A percentile compares a stretch with the other conserved stretches of the same genome.
phyloP scores from a whole-genome alignment of 2,797 vertebrate species.

The Gobio occitaniae region DNA sequence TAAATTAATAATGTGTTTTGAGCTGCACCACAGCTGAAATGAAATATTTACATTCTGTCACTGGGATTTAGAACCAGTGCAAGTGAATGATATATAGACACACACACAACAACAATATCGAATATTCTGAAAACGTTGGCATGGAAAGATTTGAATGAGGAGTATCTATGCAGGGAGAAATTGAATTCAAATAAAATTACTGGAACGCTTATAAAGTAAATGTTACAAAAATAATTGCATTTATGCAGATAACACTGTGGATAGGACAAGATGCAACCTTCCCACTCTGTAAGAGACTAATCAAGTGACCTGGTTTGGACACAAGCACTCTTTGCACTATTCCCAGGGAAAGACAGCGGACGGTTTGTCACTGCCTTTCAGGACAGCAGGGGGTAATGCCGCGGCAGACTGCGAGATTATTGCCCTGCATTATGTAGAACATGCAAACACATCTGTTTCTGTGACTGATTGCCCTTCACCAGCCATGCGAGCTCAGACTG shows the following conservation, averaged over 20 bases:
- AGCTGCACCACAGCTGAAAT: conserved; percentile 74
- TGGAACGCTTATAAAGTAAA: not conserved
- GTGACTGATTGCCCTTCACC: conserved; percentile 61
- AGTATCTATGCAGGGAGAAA: not conserved
- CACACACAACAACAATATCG: conserved; percentile 42
- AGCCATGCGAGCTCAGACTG: conserved; percentile 37
- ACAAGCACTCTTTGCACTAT: conserved; percentile 45
- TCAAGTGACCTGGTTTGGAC: conserved; percentile 47
- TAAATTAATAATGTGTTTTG: conserved; percentile 82
- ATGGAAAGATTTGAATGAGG: not conserved
- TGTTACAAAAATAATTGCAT: not conserved
- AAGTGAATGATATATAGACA: conserved; percentile 55
- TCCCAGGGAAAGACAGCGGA: conserved; percentile 39
- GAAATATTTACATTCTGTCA: conserved; percentile 82
- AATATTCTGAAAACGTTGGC: not conserved
- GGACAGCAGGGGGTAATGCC: conserved; percentile 60
- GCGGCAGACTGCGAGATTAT: conserved; percentile 61
- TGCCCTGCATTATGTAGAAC: conserved; percentile 60
- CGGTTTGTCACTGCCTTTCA: conserved; percentile 55
- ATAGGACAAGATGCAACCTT: conserved; percentile 27
- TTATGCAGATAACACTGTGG: not conserved
- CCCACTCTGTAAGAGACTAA: conserved; percentile 24
- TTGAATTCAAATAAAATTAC: not conserved
- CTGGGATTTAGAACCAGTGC: conserved; percentile 67
- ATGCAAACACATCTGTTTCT: conserved; percentile 66